phyloP scores from a whole-genome alignment of 2,888 invertebrate species.

The Ormyrus rosae region DNA sequence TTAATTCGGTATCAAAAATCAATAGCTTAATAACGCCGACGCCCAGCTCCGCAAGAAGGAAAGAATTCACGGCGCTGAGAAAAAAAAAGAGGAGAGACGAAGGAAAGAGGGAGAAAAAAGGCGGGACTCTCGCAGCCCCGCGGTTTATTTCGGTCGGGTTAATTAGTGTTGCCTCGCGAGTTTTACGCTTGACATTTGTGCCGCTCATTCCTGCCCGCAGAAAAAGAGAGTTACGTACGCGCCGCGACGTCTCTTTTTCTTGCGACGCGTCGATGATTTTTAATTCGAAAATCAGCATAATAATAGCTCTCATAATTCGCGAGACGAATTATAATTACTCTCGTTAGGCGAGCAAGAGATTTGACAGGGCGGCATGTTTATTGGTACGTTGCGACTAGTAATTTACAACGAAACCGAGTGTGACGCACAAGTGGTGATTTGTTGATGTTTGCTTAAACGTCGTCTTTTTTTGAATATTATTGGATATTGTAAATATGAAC shows the following conservation, averaged over 20 bases:
- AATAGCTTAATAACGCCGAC: slow-evolving; percentile 47
- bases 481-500: no score
- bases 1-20: slow-evolving; percentile 44
- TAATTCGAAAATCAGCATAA: slow-evolving; percentile 53
- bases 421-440: no score
- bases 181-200: slow-evolving; percentile 76
- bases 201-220: slow-evolving; percentile 66
- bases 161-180: slow-evolving; percentile 76
- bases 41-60: slow-evolving; percentile 21
- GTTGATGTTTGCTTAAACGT: no score
- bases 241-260: neutral
- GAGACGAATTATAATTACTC: slow-evolving; percentile 20
- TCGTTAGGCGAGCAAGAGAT: slow-evolving; percentile 23
- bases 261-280: slow-evolving; percentile 25
- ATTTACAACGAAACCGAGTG: no score
- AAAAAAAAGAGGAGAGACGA: slow-evolving; percentile 58
- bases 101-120: slow-evolving; percentile 59
- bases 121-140: slow-evolving; percentile 63
- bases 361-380: slow-evolving; percentile 11
- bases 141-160: slow-evolving; percentile 75
- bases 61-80: slow-evolving; percentile 39
- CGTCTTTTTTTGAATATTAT: no score
- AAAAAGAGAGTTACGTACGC: neutral
- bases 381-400: no score
- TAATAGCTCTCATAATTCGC: slow-evolving; percentile 29